These are phyloP conservation scores for Thamnophis elegans DNA, from an alignment of 2,797 vertebrate genomes.

Conservation along the genomic window DNA sequence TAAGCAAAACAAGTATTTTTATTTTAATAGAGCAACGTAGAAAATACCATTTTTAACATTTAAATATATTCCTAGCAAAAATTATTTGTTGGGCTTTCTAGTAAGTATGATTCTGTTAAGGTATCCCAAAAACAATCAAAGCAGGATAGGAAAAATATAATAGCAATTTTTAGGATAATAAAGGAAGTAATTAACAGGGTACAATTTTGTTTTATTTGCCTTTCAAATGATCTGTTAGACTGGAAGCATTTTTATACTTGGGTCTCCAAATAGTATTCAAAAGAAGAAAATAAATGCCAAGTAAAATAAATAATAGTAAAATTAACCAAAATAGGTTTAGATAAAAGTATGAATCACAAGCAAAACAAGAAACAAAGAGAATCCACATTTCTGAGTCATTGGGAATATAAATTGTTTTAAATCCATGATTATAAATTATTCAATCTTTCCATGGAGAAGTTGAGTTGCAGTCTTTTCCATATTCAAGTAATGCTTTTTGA, in stretches of 20 bases:
- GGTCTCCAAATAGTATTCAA: background rate
- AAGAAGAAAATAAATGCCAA: background rate
- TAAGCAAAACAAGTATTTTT: background rate
- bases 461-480: background rate
- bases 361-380: slow-evolving; percentile 8
- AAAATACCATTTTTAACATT: background rate
- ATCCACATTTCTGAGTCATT: background rate
- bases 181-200: background rate
- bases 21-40: background rate
- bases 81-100: background rate
- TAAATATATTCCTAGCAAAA: background rate
- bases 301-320: background rate
- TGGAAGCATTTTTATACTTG: background rate
- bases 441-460: slow-evolving; percentile 3
- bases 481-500: background rate
- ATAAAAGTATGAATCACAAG: background rate
- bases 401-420: background rate
- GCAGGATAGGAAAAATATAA: background rate
- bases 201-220: background rate
- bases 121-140: background rate
- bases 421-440: background rate
- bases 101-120: background rate
- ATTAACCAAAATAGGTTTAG: background rate
- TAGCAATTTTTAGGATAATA: background rate
- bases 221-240: background rate